A percentile compares a stretch with the other conserved stretches of the same genome.
Conservation (phyloP, 2,797 vertebrate genomes). For the Enteromius thamalakanensis region DNA sequence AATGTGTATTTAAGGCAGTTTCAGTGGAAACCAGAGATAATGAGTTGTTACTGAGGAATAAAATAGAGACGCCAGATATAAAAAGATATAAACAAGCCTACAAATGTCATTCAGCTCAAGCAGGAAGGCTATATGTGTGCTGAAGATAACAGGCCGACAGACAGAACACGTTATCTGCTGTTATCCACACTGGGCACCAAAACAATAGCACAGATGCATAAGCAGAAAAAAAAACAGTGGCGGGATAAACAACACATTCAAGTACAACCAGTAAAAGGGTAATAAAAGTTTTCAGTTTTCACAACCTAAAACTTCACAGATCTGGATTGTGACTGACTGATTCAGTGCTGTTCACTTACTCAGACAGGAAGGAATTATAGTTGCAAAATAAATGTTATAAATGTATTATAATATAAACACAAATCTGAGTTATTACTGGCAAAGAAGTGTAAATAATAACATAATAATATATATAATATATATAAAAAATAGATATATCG, state of each 20-base stretch:
- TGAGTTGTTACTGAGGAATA: constrained; percentile 18
- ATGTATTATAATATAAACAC: not conserved
- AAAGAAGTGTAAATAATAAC: not conserved
- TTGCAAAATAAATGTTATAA: not conserved
- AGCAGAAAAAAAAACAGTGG: not conserved
- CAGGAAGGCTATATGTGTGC: not conserved
- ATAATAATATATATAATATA: not conserved
- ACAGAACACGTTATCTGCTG: constrained; percentile 2
- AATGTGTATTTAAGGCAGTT: not conserved
- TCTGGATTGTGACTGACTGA: not conserved
- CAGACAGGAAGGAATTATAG: not conserved
- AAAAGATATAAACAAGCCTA: constrained; percentile 28
- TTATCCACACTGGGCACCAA: constrained; percentile 1
- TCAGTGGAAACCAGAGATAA: not conserved
- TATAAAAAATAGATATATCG: not conserved
- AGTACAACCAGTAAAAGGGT: not conserved
- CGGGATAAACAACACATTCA: not conserved
- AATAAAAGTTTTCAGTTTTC: not conserved
- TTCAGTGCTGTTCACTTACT: not conserved
- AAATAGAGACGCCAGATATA: constrained; percentile 37
- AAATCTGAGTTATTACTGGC: no score
- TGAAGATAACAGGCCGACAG: no score
- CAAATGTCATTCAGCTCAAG: constrained; percentile 32
- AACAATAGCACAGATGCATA: constrained; percentile 7
- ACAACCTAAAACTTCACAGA: not conserved